A percentile compares a stretch with the other conserved stretches of the same genome.
Evolutionary conservation across 2,888 invertebrate genomes (phyloP).

Genomic region (Leptinotarsa tumamoca): DNA sequence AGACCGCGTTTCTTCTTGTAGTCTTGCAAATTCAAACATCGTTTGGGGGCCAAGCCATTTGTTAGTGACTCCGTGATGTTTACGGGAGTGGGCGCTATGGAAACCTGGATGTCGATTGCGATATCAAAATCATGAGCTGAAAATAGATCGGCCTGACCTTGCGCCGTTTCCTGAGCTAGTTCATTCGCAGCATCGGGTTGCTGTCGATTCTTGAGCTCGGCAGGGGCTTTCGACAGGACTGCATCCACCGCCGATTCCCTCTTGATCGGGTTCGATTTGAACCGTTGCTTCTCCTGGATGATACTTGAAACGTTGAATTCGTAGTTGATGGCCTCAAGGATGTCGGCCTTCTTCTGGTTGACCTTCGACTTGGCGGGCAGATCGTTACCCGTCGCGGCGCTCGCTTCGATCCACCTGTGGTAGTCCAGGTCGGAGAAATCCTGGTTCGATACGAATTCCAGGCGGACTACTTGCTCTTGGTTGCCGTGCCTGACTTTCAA

Average conservation of each 20-base stretch:
- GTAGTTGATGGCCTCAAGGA: slow-evolving; percentile 90
- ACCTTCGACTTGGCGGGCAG: slow-evolving; percentile 88
- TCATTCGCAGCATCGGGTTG: slow-evolving; percentile 45
- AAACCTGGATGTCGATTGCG: slow-evolving; percentile 90
- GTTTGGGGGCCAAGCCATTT: slow-evolving; percentile 84
- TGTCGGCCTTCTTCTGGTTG: slow-evolving; percentile 83
- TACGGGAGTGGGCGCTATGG: slow-evolving; percentile 78
- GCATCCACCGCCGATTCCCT: slow-evolving; percentile 33
- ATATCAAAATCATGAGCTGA: slow-evolving; percentile 93
- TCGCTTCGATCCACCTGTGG: slow-evolving; percentile 90
- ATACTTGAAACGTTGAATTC: slow-evolving; percentile 70
- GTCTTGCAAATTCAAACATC: slow-evolving; percentile 90
- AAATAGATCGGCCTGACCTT: slow-evolving; percentile 69
- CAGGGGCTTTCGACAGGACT: slow-evolving; percentile 61
- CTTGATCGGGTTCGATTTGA: too few species aligned
- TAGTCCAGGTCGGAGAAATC: slow-evolving; percentile 95
- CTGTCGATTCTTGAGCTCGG: slow-evolving; percentile 51
- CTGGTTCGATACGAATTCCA: slow-evolving; percentile 97
- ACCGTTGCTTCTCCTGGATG: too few species aligned
- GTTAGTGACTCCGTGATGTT: slow-evolving; percentile 81
- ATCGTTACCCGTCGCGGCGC: slow-evolving; percentile 70
- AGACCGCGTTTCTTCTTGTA: slow-evolving; percentile 94
- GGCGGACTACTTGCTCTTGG: slow-evolving; percentile 89
- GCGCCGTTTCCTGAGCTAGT: slow-evolving; percentile 56
- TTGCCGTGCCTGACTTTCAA: slow-evolving; percentile 84